Base-by-base conservation (phyloP, 2,113 vertebrate genomes). In the Bufo gargarizans region DNA sequence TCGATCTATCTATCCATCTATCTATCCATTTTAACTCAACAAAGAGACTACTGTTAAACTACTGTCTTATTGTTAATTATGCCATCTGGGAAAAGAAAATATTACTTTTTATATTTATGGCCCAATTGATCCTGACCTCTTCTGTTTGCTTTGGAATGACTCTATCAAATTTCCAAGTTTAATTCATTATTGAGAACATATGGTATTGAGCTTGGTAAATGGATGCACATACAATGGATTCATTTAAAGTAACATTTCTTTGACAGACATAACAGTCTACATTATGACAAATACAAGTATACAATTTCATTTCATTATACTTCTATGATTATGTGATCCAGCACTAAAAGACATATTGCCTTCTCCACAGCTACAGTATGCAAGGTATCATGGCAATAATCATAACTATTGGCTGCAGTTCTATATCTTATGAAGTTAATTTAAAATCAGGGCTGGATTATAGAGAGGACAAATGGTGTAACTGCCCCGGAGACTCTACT, bases 241-340 rank as follows among this genome's bases (percentile, higher is more conserved):
- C 77, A 59, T 80, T 80, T 55, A 58, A 6, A 33, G 53, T 13
- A 33, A 55, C 5, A 56, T 56, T 22, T 79, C 3, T 50, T 53
- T 77, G 49, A 77, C 77, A 56, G 50, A 33, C 55, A 43, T 9
- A 80, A 9, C 22, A 56, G 77, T 80, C 20, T 58, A 80, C 9
- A 9, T 59, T 58, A 22, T 80, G 53, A 56, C 77, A 79, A 56
- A 22, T 79, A 79, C 77, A 79, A 55, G 53, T 79, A 79, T 13
- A 33, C 33, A 33, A 33, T 33, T 33, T 33, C 33, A 20, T 43
- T 80, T 58, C 1, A 43, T 80, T 55, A 58, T 56, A 80, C 22
- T 80, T 17, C 0, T 14, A 14, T 11, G 16, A 80, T 80, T 58
- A n/a, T 55, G 47, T 58, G 4, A 80, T 16, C 47, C n/a, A 33